Base-by-base conservation (phyloP, 2,797 vertebrate genomes). In the Hypotaenidia okinawae region DNA sequence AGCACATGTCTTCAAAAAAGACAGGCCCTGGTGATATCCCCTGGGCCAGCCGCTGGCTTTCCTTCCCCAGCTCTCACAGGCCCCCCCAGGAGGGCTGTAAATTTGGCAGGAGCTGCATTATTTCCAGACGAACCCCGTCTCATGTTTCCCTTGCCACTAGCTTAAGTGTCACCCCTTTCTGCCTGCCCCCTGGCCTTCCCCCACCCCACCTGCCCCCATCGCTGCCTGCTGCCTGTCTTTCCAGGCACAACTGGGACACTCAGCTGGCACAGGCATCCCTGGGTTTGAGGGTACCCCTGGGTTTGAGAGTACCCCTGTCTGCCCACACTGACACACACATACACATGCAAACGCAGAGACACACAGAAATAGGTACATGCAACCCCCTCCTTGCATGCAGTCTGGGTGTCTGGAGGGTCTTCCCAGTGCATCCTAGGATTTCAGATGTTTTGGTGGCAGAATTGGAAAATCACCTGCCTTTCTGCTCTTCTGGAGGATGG, bases 1-100 rank as follows among this genome's bases (percentile, higher is more conserved):
- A 96, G 94, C 94, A 92, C 54, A 88, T 79, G 91, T 67, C 94
- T 94, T 87, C 90, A 91, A 93, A 96, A 43, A 94, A 93, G 78
- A 85, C 93, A 92, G 94, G 84, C 69, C 32, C 45, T 68, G 77
- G 59, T 0, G 0, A 39, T 67, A 87, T 93, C 51, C 77, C 84
- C 76, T 25, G 79, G 63, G 92, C 30, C 58, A 28, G 82, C 28
- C 0, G 10, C 84, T 43, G 55, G 19, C 43, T 92, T 93, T 75
- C 66, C 57, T 94, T 91, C 17, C 73, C 78, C 27, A 22, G 49
- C 72, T 91, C 89, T 91, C 62, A 64, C 33, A 75, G 41, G 49
- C 72, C n/a, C 80, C 43, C 69, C 49, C 70, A 37, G 74, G 37
- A 82, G 66, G 58, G 79, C 59, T 89, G 43, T 94, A 80, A 94